phyloP scores from a whole-genome alignment of 64 coral and sea anemone genomes.

The Dendrophyllia cribrosa region DNA sequence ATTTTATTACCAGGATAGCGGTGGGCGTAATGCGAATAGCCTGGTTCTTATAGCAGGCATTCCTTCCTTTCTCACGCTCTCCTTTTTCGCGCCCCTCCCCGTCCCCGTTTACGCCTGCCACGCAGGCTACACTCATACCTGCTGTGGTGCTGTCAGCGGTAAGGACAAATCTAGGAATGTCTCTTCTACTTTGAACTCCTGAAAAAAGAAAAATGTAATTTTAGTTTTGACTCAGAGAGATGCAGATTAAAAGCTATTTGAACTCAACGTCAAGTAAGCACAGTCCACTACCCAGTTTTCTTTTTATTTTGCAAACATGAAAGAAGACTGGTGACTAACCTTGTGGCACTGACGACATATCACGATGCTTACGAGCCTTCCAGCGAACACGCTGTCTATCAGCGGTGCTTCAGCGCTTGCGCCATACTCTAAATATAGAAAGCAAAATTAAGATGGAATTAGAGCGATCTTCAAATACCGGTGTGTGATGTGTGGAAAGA shows the following conservation, averaged over 20 bases:
- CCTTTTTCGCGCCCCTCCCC: too few species aligned
- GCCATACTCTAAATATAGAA: constrained; percentile 47
- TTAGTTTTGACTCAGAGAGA: too few species aligned
- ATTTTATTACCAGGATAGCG: too few species aligned
- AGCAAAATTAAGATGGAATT: too few species aligned
- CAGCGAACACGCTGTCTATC: constrained; percentile 67
- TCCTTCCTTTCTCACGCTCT: too few species aligned
- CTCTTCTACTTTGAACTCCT: constrained; percentile 81
- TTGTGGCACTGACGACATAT: constrained; percentile 62
- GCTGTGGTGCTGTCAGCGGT: constrained; percentile 37
- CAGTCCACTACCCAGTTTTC: too few species aligned
- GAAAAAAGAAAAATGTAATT: background rate
- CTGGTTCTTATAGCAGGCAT: too few species aligned
- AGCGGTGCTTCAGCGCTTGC: constrained; percentile 13
- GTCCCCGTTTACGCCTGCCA: background rate
- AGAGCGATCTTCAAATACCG: too few species aligned
- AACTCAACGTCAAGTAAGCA: too few species aligned
- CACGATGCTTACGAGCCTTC: constrained; percentile 65
- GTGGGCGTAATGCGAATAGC: too few species aligned
- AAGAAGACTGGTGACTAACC: background rate
- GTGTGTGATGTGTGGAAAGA: background rate
- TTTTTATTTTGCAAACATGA: too few species aligned
- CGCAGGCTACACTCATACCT: background rate
- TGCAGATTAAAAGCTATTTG: too few species aligned
- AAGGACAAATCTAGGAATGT: constrained; percentile 82